These are phyloP conservation scores for Sarcophaga caerulescens DNA, from an alignment of 2,888 invertebrate genomes.

Conservation along the genomic window DNA sequence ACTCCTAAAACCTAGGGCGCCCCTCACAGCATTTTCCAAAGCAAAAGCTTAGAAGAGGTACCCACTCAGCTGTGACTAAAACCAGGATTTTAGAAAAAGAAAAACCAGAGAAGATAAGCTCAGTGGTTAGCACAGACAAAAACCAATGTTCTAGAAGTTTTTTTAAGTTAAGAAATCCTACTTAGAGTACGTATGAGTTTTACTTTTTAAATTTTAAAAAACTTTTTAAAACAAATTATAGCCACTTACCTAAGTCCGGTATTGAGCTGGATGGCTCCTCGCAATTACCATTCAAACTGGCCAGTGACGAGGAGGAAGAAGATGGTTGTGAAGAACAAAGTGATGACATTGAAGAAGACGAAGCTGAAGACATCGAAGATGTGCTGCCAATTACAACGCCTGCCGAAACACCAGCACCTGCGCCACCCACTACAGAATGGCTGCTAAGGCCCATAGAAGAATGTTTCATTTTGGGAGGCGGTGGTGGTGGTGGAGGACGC, in stretches of 20 bases:
- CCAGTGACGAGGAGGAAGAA: conserved; percentile 36
- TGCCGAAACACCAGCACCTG: conserved; percentile 38
- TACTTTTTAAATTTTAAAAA: background rate
- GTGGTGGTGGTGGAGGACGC: conserved; percentile 81
- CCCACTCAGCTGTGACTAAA: too few species aligned
- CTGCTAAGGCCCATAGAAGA: conserved; percentile 69
- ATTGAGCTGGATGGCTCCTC: conserved; percentile 94
- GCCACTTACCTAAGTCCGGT: conserved; percentile 91
- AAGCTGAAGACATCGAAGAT: background rate
- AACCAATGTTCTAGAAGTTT: too few species aligned
- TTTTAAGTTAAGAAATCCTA: too few species aligned
- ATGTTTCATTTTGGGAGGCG: conserved; percentile 80
- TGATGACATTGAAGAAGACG: conserved; percentile 30
- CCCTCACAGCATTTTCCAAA: too few species aligned
- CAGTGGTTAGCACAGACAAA: too few species aligned
- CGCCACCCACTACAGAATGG: conserved; percentile 62
- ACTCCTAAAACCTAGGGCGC: too few species aligned
- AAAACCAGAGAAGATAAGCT: too few species aligned
- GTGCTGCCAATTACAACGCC: conserved; percentile 16
- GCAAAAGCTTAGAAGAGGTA: too few species aligned
- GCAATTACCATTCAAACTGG: conserved; percentile 79
- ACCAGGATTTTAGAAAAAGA: too few species aligned
- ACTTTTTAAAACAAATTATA: conserved; percentile 10
- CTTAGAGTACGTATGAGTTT: too few species aligned
- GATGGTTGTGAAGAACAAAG: background rate